Conservation (phyloP, 2,797 vertebrate species). For the Garrulus glandarius region DNA sequence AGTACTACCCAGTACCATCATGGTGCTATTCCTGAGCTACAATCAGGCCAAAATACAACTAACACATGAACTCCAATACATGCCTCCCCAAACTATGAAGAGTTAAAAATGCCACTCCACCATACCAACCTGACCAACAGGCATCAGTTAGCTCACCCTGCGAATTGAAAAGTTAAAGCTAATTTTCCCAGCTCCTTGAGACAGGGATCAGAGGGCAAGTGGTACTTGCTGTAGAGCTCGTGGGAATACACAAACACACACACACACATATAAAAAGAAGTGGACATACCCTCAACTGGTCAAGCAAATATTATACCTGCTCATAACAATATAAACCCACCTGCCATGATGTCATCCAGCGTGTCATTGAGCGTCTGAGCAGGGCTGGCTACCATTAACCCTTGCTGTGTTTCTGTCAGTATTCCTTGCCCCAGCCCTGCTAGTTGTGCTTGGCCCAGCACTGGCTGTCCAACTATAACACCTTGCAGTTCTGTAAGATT, state of each 20-base stretch:
- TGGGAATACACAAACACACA: slow-evolving; percentile 21
- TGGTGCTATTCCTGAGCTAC: neutral
- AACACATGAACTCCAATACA: no score
- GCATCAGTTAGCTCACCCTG: neutral
- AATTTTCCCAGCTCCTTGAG: neutral
- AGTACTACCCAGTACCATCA: accelerated
- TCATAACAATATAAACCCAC: slow-evolving; percentile 79
- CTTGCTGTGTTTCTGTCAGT: slow-evolving; percentile 85
- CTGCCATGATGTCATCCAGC: slow-evolving; percentile 88
- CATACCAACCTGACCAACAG: neutral
- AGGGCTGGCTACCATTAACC: slow-evolving; percentile 88
- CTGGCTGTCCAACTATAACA: slow-evolving; percentile 86
- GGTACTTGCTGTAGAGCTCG: neutral
- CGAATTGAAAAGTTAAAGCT: neutral
- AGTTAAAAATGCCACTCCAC: neutral
- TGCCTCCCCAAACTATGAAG: accelerated
- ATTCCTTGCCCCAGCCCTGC: slow-evolving; percentile 85
- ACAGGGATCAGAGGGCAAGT: neutral
- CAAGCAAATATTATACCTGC: slow-evolving; percentile 77
- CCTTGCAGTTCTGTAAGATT: slow-evolving; percentile 85
- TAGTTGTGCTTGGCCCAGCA: slow-evolving; percentile 84
- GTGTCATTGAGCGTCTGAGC: slow-evolving; percentile 88
- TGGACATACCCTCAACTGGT: slow-evolving; percentile 68
- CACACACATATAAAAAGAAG: neutral
- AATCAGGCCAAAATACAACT: accelerated